Evolutionary conservation across 2,113 vertebrate genomes (phyloP).

Genomic region (Lanius collurio): DNA sequence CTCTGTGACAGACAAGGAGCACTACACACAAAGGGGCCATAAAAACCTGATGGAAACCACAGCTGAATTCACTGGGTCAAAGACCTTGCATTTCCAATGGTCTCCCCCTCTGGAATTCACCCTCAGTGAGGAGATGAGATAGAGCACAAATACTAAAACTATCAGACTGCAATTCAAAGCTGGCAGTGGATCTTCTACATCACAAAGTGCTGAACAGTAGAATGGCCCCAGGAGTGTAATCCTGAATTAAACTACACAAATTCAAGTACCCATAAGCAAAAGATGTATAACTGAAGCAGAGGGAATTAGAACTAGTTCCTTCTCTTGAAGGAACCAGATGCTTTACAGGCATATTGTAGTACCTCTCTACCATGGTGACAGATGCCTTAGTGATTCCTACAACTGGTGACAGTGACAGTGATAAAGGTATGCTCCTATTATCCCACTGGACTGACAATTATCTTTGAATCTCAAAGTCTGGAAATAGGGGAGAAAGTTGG

Average conservation of each 20-base stretch:
- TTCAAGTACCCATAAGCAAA: constrained; percentile 70
- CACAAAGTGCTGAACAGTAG: constrained; percentile 53
- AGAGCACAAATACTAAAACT: constrained; percentile 55
- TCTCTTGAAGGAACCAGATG: constrained; percentile 57
- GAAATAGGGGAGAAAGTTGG: not conserved
- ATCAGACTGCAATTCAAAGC: constrained; percentile 56
- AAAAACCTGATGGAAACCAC: not conserved
- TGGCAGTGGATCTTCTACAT: constrained; percentile 58
- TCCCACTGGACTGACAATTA: not conserved
- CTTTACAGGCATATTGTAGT: constrained; percentile 38
- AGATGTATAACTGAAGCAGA: constrained; percentile 66
- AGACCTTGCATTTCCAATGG: not conserved
- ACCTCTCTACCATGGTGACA: constrained; percentile 8
- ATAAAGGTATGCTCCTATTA: constrained; percentile 27
- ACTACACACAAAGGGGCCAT: not conserved
- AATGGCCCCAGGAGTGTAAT: constrained; percentile 64
- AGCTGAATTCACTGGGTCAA: not conserved
- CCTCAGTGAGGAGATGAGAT: not conserved
- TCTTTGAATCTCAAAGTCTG: not conserved
- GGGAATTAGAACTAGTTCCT: constrained; percentile 62
- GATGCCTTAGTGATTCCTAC: constrained; percentile 30
- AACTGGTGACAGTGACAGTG: constrained; percentile 28
- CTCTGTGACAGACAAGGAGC: not conserved
- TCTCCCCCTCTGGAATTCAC: not conserved
- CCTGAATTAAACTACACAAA: constrained; percentile 66